Percentiles rank a stretch among this genome's conserved stretches.
Evolutionary conservation across 2,797 vertebrate species (phyloP).

Genomic region (Sebastes oblongus): DNA sequence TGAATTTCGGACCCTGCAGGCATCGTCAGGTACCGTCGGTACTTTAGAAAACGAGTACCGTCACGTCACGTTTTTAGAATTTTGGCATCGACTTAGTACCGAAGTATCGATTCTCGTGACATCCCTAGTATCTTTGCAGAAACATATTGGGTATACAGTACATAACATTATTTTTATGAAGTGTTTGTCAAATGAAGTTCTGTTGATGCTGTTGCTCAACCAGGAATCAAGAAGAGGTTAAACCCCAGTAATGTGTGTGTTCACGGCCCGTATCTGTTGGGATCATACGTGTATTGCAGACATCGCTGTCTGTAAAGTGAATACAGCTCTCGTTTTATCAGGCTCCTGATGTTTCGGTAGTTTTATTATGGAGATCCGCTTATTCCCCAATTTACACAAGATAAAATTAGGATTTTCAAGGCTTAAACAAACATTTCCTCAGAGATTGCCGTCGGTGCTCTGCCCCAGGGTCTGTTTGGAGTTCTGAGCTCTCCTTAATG

Average conservation of each 20-base stretch:
- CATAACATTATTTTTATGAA: neutral
- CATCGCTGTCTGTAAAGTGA: neutral
- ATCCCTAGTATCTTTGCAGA: neutral
- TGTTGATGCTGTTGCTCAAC: neutral
- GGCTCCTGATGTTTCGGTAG: neutral
- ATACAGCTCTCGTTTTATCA: neutral
- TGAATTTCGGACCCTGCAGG: no score
- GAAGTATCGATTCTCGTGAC: no score
- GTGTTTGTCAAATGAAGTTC: neutral
- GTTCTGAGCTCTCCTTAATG: slow-evolving; percentile 39
- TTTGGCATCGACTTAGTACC: no score
- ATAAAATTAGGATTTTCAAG: slow-evolving; percentile 34
- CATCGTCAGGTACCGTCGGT: no score
- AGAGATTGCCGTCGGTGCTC: slow-evolving; percentile 25
- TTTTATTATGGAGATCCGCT: neutral
- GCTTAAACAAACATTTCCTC: slow-evolving; percentile 45
- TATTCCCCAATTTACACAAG: slow-evolving; percentile 17
- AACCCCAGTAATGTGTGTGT: neutral
- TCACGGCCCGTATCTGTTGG: neutral
- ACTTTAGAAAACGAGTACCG: no score
- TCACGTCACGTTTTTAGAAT: no score
- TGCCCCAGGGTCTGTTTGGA: slow-evolving; percentile 44
- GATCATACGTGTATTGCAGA: neutral
- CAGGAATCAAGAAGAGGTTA: neutral
- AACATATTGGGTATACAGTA: neutral